A percentile compares a stretch with the other conserved stretches of the same genome.
Conservation (phyloP, 2,888 invertebrate genomes). For the Meganola albula region DNA sequence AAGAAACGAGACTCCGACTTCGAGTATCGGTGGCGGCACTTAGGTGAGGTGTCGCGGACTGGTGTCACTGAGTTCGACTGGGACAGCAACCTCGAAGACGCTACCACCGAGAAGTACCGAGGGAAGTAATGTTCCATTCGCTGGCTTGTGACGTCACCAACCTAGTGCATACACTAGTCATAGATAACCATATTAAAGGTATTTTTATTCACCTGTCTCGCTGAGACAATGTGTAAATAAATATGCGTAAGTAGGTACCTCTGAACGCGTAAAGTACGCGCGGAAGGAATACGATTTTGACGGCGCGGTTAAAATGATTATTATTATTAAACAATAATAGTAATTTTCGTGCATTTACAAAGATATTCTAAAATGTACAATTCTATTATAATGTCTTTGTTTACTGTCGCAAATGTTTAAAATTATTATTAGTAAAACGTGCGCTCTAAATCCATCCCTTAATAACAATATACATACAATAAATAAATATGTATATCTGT, state of each 20-base stretch:
- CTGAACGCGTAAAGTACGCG: constrained; percentile 19
- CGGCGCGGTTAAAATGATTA: constrained; percentile 18
- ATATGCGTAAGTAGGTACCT: constrained; percentile 1
- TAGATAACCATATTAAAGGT: constrained; percentile 28
- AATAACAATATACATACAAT: constrained; percentile 29
- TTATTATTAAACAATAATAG: constrained; percentile 19
- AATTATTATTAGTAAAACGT: constrained; percentile 27
- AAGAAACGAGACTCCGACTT: constrained; percentile 89
- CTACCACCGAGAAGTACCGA: constrained; percentile 69
- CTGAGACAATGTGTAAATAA: constrained; percentile 26
- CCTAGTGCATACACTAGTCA: constrained; percentile 55
- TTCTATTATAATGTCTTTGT: constrained; percentile 8
- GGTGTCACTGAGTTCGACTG: constrained; percentile 92
- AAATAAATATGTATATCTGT: constrained; percentile 29
- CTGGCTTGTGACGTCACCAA: constrained; percentile 18
- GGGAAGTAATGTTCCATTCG: constrained; percentile 48
- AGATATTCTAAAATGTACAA: constrained; percentile 17
- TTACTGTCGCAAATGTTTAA: constrained; percentile 13
- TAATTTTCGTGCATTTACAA: constrained; percentile 27
- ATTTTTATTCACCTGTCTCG: constrained; percentile 23
- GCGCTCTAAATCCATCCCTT: constrained; percentile 53
- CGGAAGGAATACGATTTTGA: constrained; percentile 11
- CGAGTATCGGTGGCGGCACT: constrained; percentile 87
- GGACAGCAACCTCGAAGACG: constrained; percentile 89
- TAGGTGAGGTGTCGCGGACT: constrained; percentile 87